Base-by-base conservation (phyloP, 2,113 vertebrate species). In the Spermophilus dauricus region DNA sequence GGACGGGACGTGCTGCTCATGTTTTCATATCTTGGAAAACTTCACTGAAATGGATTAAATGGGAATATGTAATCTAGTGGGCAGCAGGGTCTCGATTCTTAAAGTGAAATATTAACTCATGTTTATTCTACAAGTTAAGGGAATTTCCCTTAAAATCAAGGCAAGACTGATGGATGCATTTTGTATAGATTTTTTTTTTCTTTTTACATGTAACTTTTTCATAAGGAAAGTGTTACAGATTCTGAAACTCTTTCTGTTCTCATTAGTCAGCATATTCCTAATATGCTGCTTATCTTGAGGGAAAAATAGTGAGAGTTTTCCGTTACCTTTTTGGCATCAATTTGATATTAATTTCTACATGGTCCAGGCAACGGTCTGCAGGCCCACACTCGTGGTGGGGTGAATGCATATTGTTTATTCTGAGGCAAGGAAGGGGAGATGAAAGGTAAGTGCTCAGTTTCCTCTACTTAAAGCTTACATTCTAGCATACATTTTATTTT, bases 251-350 rank as follows among this genome's bases (percentile, higher is more conserved):
- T 58, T 93, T 80, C n/a, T 67, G 91, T 94, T 95, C 70, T 92
- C 76, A 84, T 92, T 95, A 89, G 95, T 98, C 75, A 92, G 89
- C 92, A 81, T 76, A 72, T 95, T 97, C 85, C 67, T 87, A 95
- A 96, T 77, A 92, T 85, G 37, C 26, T 77, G 37, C 92, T 87
- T 95, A 87, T 97, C 95, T 96, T 69, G 17, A 91, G 96, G 83
- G 37, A 51, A 69, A 96, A 95, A 37, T 12, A 77, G 65, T 56
- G 78, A 81, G 67, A 42, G 42, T 70, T 97, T 95, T 48, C 53
- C 13, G 26, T 93, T 70, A 70, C 75, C 76, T 70, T 67, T 51
- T 42, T 86, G 75, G 61, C 86, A 82, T 93, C 69, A 83, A 76
- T 65, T 87, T 97, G 76, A 37, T 65, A 51, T 82, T 61, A 53